phyloP scores from a whole-genome alignment of 2,797 vertebrate species.

The Aratinga solstitialis region DNA sequence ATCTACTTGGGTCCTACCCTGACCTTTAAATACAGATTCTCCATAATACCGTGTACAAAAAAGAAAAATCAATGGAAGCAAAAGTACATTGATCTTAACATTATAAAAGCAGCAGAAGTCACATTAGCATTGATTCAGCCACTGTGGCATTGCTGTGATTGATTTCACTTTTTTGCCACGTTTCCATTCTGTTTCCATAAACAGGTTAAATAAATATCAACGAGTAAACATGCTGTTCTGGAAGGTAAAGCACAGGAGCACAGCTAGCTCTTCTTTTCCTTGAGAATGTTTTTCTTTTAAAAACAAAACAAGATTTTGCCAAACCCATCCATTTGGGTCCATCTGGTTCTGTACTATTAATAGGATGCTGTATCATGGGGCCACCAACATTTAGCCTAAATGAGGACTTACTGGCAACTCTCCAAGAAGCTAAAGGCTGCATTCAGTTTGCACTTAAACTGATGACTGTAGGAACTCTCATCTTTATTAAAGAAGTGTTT shows the following conservation, averaged over 20 bases:
- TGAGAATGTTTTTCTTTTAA: not conserved
- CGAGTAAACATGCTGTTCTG: not conserved
- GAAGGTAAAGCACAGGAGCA: not conserved
- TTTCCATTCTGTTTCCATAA: not conserved
- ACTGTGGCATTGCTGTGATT: not conserved
- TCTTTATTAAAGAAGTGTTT: conserved; percentile 26
- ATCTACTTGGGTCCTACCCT: not conserved
- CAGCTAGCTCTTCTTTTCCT: not conserved
- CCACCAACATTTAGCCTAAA: conserved; percentile 29
- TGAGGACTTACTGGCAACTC: conserved; percentile 24
- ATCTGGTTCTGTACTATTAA: conserved; percentile 50
- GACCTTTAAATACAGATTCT: conserved; percentile 7
- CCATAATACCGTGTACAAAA: not conserved
- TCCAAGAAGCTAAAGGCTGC: conserved; percentile 44
- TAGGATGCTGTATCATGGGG: not conserved
- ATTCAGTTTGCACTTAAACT: conserved; percentile 43
- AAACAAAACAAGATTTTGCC: conserved; percentile 3
- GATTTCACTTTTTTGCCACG: not conserved
- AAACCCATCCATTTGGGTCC: conserved; percentile 19
- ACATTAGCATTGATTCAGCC: conserved; percentile 16
- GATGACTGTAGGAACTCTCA: conserved; percentile 24
- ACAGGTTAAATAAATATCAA: not conserved
- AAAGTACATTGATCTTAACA: conserved; percentile 33
- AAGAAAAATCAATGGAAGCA: conserved; percentile 25
- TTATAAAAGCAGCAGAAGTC: conserved; percentile 5